Evolutionary conservation across 2,797 vertebrate genomes (phyloP), one percentile per base, ranked within the genome.

Genomic region (Danio kyathit): DNA sequence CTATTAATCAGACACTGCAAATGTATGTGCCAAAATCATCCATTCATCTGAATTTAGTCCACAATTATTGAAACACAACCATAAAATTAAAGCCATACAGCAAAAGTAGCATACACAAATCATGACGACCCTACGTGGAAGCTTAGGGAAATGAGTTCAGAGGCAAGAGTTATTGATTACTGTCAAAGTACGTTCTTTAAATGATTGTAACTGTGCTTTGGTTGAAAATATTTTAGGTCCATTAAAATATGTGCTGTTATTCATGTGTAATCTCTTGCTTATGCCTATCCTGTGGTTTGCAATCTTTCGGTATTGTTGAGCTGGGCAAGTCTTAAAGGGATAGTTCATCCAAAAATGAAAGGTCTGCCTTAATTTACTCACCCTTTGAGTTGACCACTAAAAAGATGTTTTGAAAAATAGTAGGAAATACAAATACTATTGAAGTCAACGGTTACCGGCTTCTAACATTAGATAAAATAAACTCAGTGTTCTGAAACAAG

Each of bases 151-250:
- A 74, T 9, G 17, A 54, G 17, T 46, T 76, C 29, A 51, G 41
- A 67, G 17, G 40, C 49, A 52, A 76, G 5, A 75, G 2, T 52
- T 38, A 8, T n/a, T 5, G 38, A 74, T 40, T 46, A 51, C 11
- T 76, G 3, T 16, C 16, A 2, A 0, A 54, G 6, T 5, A 71
- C 54, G 38, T 43, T 64, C n/a, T 63, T 43, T 13, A 49, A 9
- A 19, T 7, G 29, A 29, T 4, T 54, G 40, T 4, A 74, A 13
- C 21, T 77, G 81, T 83, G 79, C 79, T 83, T 87, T 83, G 81
- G 83, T 79, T 76, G 16, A 40, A 82, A 54, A 82, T 12, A 38
- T 17, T 12, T 63, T 43, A 44, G 1, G 48, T 76, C 38, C 12
- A 41, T 63, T 63, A 43, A 70, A 66, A 56, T 49, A n/a, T 6